phyloP scores from a whole-genome alignment of 2,888 invertebrate genomes.

The Brenthis ino region DNA sequence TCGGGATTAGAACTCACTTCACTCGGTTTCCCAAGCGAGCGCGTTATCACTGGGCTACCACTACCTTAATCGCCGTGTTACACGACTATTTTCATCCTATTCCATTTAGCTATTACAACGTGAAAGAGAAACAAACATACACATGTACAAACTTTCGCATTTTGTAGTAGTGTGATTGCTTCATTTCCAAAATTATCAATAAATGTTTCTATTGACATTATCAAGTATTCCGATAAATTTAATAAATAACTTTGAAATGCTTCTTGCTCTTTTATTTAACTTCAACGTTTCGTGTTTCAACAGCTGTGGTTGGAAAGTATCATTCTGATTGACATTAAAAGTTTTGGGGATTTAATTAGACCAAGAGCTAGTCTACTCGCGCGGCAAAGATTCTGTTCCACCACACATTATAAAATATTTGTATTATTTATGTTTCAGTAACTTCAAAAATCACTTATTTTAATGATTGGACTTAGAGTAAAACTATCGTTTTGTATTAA shows the following conservation, averaged over 20 bases:
- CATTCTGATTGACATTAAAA: constrained; percentile 15
- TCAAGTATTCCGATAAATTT: constrained; percentile 25
- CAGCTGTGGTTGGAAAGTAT: constrained; percentile 23
- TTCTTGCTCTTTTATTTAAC: constrained; percentile 23
- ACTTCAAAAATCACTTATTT: too few species aligned
- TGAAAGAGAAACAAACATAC: background rate
- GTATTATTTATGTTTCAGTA: too few species aligned
- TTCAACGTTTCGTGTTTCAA: constrained; percentile 22
- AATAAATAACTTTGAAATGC: constrained; percentile 22
- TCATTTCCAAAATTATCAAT: constrained; percentile 8
- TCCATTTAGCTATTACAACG: too few species aligned
- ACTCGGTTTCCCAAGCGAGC: too few species aligned
- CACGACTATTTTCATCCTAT: too few species aligned
- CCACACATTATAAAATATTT: too few species aligned
- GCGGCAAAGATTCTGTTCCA: background rate
- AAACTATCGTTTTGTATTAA: too few species aligned
- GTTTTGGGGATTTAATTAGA: constrained; percentile 6
- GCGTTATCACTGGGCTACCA: too few species aligned
- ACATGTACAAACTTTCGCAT: background rate
- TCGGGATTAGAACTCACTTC: too few species aligned
- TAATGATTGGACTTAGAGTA: too few species aligned
- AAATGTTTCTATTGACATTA: constrained; percentile 20
- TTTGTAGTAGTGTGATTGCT: constrained; percentile 5
- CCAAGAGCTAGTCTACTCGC: background rate
- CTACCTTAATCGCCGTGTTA: too few species aligned